phyloP scores from a whole-genome alignment of 2,888 invertebrate species.

The Ecliptopera silaceata region DNA sequence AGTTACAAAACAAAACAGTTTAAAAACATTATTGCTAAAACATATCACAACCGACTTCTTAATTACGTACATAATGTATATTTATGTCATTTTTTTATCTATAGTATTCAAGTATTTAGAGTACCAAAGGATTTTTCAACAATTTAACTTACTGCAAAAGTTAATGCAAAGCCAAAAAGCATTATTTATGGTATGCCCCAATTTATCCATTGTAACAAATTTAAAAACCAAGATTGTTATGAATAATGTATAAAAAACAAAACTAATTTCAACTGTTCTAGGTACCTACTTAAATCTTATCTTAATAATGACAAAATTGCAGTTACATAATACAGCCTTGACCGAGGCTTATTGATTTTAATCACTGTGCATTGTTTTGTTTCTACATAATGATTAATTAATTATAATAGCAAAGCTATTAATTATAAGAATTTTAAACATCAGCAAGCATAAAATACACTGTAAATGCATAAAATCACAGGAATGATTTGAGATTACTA shows the following conservation, averaged over 20 bases:
- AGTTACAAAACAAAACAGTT: neutral
- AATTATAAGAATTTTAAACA: neutral
- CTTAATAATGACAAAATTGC: neutral
- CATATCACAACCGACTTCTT: constrained; percentile 32
- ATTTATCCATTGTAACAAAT: too few relatives aligned
- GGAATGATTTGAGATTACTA: neutral
- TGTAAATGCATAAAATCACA: neutral
- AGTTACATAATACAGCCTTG: constrained; percentile 5
- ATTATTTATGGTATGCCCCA: too few relatives aligned
- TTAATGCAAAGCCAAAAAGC: too few relatives aligned
- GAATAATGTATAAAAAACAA: too few relatives aligned
- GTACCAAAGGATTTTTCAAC: too few relatives aligned
- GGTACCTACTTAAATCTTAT: too few relatives aligned
- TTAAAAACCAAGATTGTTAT: too few relatives aligned
- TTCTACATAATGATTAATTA: constrained; percentile 1
- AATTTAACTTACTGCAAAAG: too few relatives aligned
- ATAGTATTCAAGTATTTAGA: neutral
- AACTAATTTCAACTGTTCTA: too few relatives aligned
- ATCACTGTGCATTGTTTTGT: constrained; percentile 14
- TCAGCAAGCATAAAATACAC: neutral
- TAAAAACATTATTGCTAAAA: constrained; percentile 26
- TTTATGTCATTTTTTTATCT: neutral
- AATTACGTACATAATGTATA: constrained; percentile 8
- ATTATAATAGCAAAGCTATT: neutral
- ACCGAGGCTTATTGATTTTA: neutral